phyloP scores from a whole-genome alignment of 2,888 invertebrate genomes.

The Monopis laevigella region DNA sequence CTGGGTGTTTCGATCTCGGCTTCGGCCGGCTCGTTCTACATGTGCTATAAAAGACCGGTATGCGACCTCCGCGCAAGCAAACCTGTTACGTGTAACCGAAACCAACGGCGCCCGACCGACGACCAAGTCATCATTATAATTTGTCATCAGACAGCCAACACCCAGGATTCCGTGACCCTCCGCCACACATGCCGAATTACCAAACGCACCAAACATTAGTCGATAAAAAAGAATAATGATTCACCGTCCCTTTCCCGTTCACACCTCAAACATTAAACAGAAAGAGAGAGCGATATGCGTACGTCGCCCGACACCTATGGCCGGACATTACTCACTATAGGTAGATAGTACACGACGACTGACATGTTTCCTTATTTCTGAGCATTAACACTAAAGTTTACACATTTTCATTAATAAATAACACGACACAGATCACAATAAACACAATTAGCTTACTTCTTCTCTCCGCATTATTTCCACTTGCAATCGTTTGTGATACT shows the following conservation, averaged over 20 bases:
- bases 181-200: slow-evolving; percentile 26
- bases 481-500: slow-evolving; percentile 94
- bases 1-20: slow-evolving; percentile 38
- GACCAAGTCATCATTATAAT: neutral
- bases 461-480: slow-evolving; percentile 96
- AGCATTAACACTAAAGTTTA: neutral
- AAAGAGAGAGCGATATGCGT: slow-evolving; percentile 63
- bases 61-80: slow-evolving; percentile 59
- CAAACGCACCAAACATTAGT: slow-evolving; percentile 29
- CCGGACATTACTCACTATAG: slow-evolving; percentile 68
- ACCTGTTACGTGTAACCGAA: slow-evolving; percentile 61
- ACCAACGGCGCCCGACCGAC: slow-evolving; percentile 24
- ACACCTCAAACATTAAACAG: slow-evolving; percentile 37
- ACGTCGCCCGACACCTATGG: slow-evolving; percentile 66
- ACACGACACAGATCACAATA: slow-evolving; percentile 46
- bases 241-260: slow-evolving; percentile 43
- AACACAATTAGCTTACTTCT: slow-evolving; percentile 85
- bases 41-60: slow-evolving; percentile 59
- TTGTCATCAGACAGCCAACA: neutral
- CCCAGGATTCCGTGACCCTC: slow-evolving; percentile 18
- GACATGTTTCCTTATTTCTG: slow-evolving; percentile 34
- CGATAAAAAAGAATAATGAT: slow-evolving; percentile 40
- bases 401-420: neutral
- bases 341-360: slow-evolving; percentile 27
- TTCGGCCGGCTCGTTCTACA: slow-evolving; percentile 45